phyloP scores from a whole-genome alignment of 2,888 invertebrate genomes.

The Torymus auratus region DNA sequence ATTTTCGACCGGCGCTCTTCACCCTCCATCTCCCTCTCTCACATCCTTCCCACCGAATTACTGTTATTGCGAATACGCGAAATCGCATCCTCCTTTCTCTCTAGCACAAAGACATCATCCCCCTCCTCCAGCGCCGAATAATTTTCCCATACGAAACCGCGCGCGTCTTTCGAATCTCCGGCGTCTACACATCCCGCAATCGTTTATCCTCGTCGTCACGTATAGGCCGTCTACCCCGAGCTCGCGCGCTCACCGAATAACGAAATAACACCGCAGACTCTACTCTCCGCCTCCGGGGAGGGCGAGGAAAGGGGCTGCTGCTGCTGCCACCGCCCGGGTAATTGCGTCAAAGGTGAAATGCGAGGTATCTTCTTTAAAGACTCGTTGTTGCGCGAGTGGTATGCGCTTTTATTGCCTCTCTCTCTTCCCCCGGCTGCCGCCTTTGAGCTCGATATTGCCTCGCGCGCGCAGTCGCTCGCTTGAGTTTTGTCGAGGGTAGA shows the following conservation, averaged over 20 bases:
- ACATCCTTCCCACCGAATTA: conserved; percentile 54
- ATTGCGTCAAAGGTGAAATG: conserved; percentile 52
- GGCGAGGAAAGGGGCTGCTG: not conserved
- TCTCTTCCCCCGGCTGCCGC: not conserved
- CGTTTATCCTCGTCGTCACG: conserved; percentile 69
- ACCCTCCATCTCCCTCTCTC: conserved; percentile 29
- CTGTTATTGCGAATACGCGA: conserved; percentile 71
- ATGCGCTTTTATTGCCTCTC: conserved; percentile 30
- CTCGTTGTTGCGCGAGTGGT: conserved; percentile 23
- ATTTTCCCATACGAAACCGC: conserved; percentile 70
- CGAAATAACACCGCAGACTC: conserved; percentile 20
- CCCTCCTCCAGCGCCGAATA: conserved; percentile 64
- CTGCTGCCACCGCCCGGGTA: conserved; percentile 13
- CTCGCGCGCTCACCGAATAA: conserved; percentile 31
- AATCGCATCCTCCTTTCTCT: conserved; percentile 64
- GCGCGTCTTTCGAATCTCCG: conserved; percentile 67
- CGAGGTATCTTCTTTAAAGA: conserved; percentile 46
- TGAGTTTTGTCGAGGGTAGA: not conserved
- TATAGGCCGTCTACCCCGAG: conserved; percentile 47
- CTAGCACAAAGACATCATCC: conserved; percentile 59
- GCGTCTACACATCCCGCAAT: conserved; percentile 45
- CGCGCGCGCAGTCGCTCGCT: too few species aligned
- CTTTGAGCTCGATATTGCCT: conserved; percentile 18
- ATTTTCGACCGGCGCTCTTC: conserved; percentile 30
- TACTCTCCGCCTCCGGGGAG: not conserved